A percentile compares a stretch with the other conserved stretches of the same genome.
These are phyloP conservation scores for rat (Rattus norvegicus) DNA, from an alignment of 2,113 vertebrate species.

Conservation along the genomic window DNA sequence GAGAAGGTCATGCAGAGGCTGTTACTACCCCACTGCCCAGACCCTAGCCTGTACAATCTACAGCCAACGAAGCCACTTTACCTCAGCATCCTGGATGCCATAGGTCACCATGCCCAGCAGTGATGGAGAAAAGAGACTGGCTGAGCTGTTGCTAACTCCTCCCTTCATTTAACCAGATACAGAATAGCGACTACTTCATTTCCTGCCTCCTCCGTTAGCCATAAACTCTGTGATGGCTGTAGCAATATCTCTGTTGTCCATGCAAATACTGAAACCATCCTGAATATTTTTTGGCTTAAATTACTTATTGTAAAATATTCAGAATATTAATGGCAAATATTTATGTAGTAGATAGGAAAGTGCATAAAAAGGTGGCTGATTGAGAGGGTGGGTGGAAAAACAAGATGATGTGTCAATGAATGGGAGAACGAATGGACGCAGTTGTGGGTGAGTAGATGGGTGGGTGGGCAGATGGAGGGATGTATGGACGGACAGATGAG, in stretches of 20 bases:
- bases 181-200: neutral
- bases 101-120: neutral
- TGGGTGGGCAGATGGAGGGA: no score
- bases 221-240: neutral
- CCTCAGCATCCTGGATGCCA: neutral
- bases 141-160: neutral
- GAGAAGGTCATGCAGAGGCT: neutral
- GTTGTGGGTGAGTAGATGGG: no score
- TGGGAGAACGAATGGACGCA: neutral
- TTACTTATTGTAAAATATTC: neutral
- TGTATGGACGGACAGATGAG: neutral
- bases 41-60: neutral
- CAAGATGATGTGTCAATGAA: no score
- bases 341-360: neutral
- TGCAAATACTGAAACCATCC: neutral
- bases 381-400: no score
- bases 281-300: neutral
- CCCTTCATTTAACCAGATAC: neutral
- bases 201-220: neutral
- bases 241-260: neutral
- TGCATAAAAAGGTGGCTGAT: neutral
- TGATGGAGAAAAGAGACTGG: neutral
- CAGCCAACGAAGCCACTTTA: neutral
- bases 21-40: constrained; percentile 41
- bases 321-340: neutral